Conservation (phyloP, 2,113 vertebrate genomes). For the Pteronura brasiliensis region DNA sequence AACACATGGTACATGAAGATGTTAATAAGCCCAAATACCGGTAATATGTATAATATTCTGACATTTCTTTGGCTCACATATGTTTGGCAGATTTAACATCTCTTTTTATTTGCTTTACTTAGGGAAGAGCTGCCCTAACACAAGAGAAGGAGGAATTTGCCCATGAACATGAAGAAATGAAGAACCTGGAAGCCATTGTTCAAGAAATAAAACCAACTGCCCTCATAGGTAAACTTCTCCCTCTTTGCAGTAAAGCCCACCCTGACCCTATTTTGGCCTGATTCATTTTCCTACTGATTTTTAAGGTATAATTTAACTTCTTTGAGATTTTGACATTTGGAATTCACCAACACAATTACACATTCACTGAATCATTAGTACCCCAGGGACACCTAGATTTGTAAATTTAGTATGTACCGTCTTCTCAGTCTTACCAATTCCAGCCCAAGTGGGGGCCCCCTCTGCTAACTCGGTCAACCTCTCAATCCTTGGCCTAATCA, state of each 20-base stretch:
- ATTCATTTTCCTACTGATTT: background rate
- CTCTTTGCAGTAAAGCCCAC: background rate
- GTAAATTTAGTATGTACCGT: background rate
- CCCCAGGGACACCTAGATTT: background rate
- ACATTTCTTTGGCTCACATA: background rate
- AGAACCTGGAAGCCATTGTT: constrained; percentile 90
- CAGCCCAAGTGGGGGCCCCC: too few relatives aligned
- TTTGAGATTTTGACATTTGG: background rate
- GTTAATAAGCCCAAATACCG: background rate
- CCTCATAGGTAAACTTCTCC: constrained; percentile 90
- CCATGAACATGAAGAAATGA: constrained; percentile 92
- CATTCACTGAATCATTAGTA: background rate
- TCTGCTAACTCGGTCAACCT: background rate
- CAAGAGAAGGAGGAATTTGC: constrained; percentile 93
- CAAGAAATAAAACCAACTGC: constrained; percentile 91
- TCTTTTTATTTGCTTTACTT: constrained; percentile 43
- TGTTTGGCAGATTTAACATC: background rate
- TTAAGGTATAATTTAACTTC: background rate
- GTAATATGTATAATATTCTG: background rate
- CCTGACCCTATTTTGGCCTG: background rate
- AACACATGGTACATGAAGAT: background rate
- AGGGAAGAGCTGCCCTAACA: constrained; percentile 93
- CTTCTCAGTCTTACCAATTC: background rate
- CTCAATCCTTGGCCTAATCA: background rate
- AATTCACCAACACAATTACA: background rate